Evolutionary conservation across 2,888 invertebrate genomes (phyloP).

Genomic region (Ditula angustiorana): DNA sequence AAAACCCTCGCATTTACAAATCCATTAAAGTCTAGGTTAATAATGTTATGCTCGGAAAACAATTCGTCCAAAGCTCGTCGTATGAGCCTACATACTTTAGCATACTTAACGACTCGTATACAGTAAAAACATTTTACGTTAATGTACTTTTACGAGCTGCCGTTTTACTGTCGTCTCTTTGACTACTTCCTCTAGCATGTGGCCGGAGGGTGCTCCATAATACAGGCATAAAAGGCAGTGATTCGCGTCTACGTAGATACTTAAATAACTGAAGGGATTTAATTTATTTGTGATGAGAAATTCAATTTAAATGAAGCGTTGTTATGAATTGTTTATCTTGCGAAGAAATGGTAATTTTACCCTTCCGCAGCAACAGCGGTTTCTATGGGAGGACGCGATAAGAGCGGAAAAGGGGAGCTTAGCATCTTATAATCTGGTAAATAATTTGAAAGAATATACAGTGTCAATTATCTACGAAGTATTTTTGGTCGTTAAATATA

Average conservation of each 20-base stretch:
- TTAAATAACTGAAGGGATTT: neutral
- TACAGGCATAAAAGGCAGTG: constrained; percentile 7
- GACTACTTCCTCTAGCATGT: constrained; percentile 1
- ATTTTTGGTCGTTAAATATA: neutral
- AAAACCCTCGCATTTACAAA: constrained; percentile 7
- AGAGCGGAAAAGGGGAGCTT: neutral
- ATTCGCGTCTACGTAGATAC: constrained; percentile 8
- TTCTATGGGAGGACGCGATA: constrained; percentile 11
- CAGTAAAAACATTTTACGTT: constrained; percentile 21
- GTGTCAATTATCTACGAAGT: neutral
- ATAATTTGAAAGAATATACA: neutral
- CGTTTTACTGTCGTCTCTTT: constrained; percentile 17
- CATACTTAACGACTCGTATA: constrained; percentile 25
- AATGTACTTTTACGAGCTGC: constrained; percentile 29
- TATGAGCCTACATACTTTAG: constrained; percentile 12
- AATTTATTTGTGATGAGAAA: constrained; percentile 12
- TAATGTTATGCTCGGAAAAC: neutral
- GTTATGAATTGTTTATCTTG: constrained; percentile 21
- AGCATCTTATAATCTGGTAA: constrained; percentile 16
- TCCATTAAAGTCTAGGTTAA: neutral
- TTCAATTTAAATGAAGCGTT: constrained; percentile 20
- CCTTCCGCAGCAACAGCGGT: constrained; percentile 22
- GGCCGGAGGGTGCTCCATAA: neutral
- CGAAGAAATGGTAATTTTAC: constrained; percentile 28
- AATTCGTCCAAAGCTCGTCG: constrained; percentile 2